Conservation (phyloP, 2,888 invertebrate species). For the Prenolepis imparis region DNA sequence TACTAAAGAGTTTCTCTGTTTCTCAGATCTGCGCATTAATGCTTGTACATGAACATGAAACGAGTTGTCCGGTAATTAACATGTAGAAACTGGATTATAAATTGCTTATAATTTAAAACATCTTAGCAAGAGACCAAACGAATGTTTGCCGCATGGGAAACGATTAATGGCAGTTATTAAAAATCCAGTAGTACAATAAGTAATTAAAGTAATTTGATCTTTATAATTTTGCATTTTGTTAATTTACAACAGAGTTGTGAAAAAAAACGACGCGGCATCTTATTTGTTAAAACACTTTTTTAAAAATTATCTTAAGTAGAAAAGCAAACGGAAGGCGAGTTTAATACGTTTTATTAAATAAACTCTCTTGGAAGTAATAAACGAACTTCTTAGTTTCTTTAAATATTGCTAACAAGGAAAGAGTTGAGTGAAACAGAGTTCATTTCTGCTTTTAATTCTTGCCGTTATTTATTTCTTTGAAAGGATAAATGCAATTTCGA, state of each 20-base stretch:
- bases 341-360: slow-evolving; percentile 54
- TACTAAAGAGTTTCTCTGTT: slow-evolving; percentile 28
- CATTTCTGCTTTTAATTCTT: slow-evolving; percentile 33
- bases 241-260: slow-evolving; percentile 11
- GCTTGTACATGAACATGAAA: slow-evolving; percentile 27
- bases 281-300: slow-evolving; percentile 41
- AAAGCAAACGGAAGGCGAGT: slow-evolving; percentile 33
- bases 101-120: slow-evolving; percentile 11
- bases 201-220: slow-evolving; percentile 22
- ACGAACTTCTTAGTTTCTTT: slow-evolving; percentile 43
- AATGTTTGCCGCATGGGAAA: background rate
- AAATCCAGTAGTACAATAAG: slow-evolving; percentile 20
- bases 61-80: slow-evolving; percentile 28
- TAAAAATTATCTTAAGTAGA: slow-evolving; percentile 39
- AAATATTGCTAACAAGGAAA: slow-evolving; percentile 48
- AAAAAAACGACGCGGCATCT: slow-evolving; percentile 3
- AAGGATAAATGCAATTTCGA: slow-evolving; percentile 19
- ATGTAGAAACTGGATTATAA: slow-evolving; percentile 33
- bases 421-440: slow-evolving; percentile 31
- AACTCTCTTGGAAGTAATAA: slow-evolving; percentile 44
- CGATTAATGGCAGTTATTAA: slow-evolving; percentile 25
- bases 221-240: slow-evolving; percentile 25
- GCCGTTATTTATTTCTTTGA: slow-evolving; percentile 36
- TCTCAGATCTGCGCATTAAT: slow-evolving; percentile 32
- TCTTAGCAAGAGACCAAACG: background rate